Conservation (phyloP, 2,113 vertebrate species). For the Macquaria australasica region DNA sequence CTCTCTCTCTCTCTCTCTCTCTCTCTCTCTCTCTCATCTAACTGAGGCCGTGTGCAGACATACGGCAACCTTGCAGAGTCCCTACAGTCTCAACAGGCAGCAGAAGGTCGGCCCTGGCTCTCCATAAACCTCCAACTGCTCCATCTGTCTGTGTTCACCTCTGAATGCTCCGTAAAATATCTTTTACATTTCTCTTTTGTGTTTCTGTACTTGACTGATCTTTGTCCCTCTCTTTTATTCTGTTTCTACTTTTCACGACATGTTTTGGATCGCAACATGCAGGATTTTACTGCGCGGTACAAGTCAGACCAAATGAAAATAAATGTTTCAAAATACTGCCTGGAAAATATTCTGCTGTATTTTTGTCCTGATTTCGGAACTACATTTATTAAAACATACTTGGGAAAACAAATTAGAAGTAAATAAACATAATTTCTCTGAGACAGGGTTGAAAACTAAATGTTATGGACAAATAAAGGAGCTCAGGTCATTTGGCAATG, state of each 20-base stretch:
- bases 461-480: background rate
- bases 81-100: conserved; percentile 29
- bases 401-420: background rate
- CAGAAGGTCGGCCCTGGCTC: conserved; percentile 50
- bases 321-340: background rate
- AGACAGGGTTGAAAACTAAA: background rate
- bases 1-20: conserved; percentile 16
- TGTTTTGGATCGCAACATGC: background rate
- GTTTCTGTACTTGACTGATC: conserved; percentile 6
- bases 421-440: background rate
- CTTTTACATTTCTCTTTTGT: background rate
- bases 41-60: conserved; percentile 28
- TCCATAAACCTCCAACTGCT: conserved; percentile 38
- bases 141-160: conserved; percentile 70
- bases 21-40: conserved; percentile 10
- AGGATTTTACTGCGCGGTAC: background rate
- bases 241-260: background rate
- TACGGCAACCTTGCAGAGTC: conserved; percentile 39
- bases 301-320: background rate
- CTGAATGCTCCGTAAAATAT: background rate
- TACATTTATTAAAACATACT: background rate
- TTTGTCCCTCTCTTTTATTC: background rate
- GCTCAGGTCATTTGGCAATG: conserved; percentile 15
- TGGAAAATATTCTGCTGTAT: background rate
- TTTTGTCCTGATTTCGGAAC: background rate